These are phyloP conservation scores for Megathymus violae DNA, from an alignment of 1,140 invertebrate species.

Conservation along the genomic window DNA sequence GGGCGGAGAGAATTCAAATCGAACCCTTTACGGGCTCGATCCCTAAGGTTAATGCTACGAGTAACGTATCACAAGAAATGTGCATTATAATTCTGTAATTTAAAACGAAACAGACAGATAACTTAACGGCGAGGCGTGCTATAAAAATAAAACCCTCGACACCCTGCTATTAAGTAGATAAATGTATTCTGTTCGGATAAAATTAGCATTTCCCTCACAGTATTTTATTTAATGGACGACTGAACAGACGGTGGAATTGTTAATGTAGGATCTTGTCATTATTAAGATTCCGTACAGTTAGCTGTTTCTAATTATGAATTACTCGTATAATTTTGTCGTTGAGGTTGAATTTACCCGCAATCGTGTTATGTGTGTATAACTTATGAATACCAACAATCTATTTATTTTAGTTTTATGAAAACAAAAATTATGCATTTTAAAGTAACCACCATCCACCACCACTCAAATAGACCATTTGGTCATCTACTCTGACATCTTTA, in stretches of 20 bases:
- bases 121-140: background rate
- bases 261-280: slow-evolving; percentile 2
- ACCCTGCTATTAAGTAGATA: background rate
- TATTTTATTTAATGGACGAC: slow-evolving; percentile 13
- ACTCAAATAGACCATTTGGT: too few species aligned
- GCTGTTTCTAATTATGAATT: background rate
- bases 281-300: too few species aligned
- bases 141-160: background rate
- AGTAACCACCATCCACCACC: too few species aligned
- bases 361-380: too few species aligned
- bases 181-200: background rate
- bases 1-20: slow-evolving; percentile 72
- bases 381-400: too few species aligned
- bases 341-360: too few species aligned
- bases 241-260: slow-evolving; percentile 12
- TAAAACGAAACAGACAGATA: background rate
- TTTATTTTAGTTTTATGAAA: too few species aligned
- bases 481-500: too few species aligned
- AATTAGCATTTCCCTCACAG: slow-evolving; percentile 17
- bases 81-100: slow-evolving; percentile 25
- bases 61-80: slow-evolving; percentile 50
- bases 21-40: slow-evolving; percentile 74
- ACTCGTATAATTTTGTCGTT: too few species aligned
- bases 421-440: too few species aligned
- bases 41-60: slow-evolving; percentile 71